Evolutionary conservation across 2,797 vertebrate species (phyloP).

Genomic region (Pangasius sanitwongsei): DNA sequence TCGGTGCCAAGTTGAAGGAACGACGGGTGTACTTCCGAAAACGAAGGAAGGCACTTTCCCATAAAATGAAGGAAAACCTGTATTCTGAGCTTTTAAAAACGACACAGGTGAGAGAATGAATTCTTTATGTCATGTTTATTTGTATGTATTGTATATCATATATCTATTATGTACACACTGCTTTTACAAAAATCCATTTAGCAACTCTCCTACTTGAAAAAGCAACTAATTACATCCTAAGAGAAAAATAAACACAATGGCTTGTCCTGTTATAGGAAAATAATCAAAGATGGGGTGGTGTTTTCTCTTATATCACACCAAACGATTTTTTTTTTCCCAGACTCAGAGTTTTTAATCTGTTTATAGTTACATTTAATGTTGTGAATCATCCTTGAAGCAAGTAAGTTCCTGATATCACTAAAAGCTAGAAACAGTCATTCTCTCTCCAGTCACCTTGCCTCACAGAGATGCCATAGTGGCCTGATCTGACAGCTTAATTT

Average conservation of each 20-base stretch:
- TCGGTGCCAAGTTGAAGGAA: conserved; percentile 74
- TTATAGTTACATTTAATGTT: neutral
- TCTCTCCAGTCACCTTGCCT: no score
- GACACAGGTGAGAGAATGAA: conserved; percentile 63
- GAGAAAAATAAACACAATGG: neutral
- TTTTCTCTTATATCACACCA: neutral
- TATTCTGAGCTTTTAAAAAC: conserved; percentile 68
- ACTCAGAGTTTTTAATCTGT: neutral
- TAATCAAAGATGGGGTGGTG: neutral
- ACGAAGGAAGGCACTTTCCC: conserved; percentile 69
- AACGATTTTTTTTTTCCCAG: neutral
- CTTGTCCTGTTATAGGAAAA: neutral
- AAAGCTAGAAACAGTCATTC: no score
- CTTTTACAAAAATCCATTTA: neutral
- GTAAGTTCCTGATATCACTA: neutral
- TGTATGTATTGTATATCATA: neutral
- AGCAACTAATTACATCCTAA: neutral
- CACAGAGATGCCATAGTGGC: no score
- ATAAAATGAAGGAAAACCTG: conserved; percentile 75
- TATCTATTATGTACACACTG: neutral
- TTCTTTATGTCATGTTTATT: neutral
- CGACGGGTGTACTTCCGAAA: conserved; percentile 71
- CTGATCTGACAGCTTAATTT: neutral
- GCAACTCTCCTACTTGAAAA: neutral
- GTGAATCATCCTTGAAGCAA: neutral